Evolutionary conservation across 1,140 invertebrate genomes (phyloP), one percentile per base, ranked within the genome.

Genomic region (Odontomachus brunneus): DNA sequence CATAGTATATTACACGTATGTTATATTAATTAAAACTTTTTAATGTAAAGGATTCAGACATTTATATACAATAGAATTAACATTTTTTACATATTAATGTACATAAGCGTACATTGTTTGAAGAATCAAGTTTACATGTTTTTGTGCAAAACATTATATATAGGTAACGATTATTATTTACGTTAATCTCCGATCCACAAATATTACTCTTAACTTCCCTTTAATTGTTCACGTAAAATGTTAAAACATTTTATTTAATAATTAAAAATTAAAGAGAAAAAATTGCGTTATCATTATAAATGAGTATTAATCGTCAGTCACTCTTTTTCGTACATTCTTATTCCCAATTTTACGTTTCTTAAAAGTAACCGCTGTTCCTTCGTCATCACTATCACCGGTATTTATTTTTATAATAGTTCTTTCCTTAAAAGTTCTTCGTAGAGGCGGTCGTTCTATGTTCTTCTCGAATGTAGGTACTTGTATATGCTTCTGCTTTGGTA

Each of bases 261-360:
- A 3, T 2, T n/a, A 24, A 69, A 15, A 11, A 78, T 38, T 44
- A 44, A 44, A 11, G 57, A 14, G 49, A 12, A 2, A 69, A 26
- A 0, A 26, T 26, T 0, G 26, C 38, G n/a, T 57, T n/a, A 51
- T 7, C 49, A n/a, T 62, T 15, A 76, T 2, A 66, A 76, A 53
- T 9, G 3, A 80, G 17, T 12, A 60, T 76, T 90, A 95, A 91
- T 97, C 95, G 84, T 96, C 95, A 55, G 95, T 95, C 9, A 95
- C 87, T 87, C 95, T 94, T 89, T 95, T 94, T 11, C 96, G 93
- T 3, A 94, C 94, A 89, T 95, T 96, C 81, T 94, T 95, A 53
- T 94, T 95, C 69, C 94, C 92, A 73, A 96, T 93, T 93, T 96
- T 97, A 62, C 96, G 91, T 89, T 96, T 97, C 74, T 97, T 97